Evolutionary conservation across 2,113 vertebrate species (phyloP).

Genomic region (Chionis minor): DNA sequence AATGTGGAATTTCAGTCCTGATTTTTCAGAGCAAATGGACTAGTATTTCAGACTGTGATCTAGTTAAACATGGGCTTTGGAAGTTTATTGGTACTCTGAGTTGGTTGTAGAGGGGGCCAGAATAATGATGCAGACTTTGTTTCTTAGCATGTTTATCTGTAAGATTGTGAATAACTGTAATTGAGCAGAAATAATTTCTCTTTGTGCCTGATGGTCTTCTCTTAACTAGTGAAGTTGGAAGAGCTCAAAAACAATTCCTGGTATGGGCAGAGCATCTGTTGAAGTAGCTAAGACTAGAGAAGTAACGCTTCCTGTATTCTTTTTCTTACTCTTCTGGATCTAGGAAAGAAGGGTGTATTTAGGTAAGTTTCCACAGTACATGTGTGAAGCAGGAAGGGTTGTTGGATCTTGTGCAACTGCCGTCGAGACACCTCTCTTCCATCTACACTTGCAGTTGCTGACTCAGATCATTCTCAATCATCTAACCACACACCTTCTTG

Average conservation of each 20-base stretch:
- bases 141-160: neutral
- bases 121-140: neutral
- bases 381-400: neutral
- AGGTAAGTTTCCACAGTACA: neutral
- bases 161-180: neutral
- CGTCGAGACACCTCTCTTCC: neutral
- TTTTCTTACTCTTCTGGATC: neutral
- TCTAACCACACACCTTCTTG: neutral
- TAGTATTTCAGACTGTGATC: neutral
- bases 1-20: neutral
- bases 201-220: neutral
- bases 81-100: neutral
- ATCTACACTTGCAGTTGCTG: neutral
- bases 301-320: neutral
- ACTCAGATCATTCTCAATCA: neutral
- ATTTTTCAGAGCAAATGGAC: neutral
- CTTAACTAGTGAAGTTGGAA: neutral
- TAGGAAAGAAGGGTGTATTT: neutral
- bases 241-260: neutral
- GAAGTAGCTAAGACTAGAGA: neutral
- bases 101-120: neutral
- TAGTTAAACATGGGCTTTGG: neutral
- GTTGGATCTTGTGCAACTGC: neutral
- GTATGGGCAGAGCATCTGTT: neutral
- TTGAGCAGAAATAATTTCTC: neutral